These are phyloP conservation scores for Dynastes tityus DNA, from an alignment of 2,888 invertebrate genomes.

Conservation along the genomic window DNA sequence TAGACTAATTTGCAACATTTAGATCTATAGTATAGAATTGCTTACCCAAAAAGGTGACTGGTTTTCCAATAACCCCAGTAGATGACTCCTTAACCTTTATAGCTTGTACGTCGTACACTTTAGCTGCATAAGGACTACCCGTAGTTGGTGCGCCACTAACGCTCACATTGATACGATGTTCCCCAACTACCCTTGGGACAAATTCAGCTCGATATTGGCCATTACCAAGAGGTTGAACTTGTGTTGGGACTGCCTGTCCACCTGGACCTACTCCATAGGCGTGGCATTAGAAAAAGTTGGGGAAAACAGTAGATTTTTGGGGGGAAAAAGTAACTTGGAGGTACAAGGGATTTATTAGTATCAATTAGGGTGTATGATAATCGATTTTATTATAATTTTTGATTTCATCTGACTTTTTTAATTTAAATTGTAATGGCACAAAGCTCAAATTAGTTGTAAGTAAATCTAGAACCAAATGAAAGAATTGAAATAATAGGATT, in stretches of 20 bases:
- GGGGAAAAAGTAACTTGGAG: background rate
- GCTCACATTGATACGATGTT: conserved; percentile 91
- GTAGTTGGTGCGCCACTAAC: conserved; percentile 87
- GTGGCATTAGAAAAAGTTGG: conserved; percentile 4
- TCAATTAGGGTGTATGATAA: background rate
- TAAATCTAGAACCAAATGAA: no score
- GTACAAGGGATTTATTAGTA: conserved; percentile 38
- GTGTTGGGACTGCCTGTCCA: conserved; percentile 91
- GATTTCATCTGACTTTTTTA: conserved; percentile 27
- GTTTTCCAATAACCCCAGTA: conserved; percentile 89
- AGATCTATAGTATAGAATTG: background rate
- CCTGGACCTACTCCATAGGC: conserved; percentile 83
- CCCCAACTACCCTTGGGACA: conserved; percentile 91
- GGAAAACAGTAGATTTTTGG: background rate
- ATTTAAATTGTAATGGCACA: background rate
- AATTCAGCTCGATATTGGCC: conserved; percentile 93
- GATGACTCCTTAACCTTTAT: conserved; percentile 95
- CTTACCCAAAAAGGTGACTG: conserved; percentile 91
- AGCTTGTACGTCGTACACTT: conserved; percentile 95
- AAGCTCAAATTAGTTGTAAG: background rate
- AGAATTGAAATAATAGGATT: no score
- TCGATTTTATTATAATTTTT: background rate
- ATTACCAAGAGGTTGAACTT: conserved; percentile 87
- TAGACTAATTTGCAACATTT: background rate
- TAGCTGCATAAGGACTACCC: conserved; percentile 95